Evolutionary conservation across 2,113 vertebrate species (phyloP), one percentile per base, ranked within the genome.

Genomic region (Pyrgilauda ruficollis): DNA sequence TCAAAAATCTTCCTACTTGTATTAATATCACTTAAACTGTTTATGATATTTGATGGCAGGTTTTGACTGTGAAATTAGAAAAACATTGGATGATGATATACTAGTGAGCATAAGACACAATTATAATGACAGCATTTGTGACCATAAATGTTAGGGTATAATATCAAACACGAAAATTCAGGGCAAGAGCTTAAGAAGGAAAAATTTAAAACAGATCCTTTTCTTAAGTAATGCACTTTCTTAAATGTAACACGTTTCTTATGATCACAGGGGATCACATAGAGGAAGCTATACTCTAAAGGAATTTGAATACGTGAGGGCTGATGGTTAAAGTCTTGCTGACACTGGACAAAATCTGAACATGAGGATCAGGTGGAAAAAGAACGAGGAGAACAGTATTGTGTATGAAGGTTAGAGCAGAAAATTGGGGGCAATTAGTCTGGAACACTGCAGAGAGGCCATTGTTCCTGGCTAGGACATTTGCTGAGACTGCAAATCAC

Each of bases 401-500:
- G 31, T 7, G 2, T 81, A 63, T 95, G 85, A 96, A 96, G 93
- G 81, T 96, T 95, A 96, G 79, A 90, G 44, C 16, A 94, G 79
- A 94, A 94, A 92, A 93, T 46, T 92, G 68, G 83, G 94, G 90
- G 90, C 66, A 90, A 96, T 96, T 96, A 96, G 90, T 92, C 92
- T 96, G 94, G 92, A 95, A 94, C 68, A 89, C 81, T 83, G 91
- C 74, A 79, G 89, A 95, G 78, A 96, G 74, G 70, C 95, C 87
- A 89, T 89, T 97, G 95, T 96, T 96, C 84, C 93, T 95, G 93
- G 94, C 91, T 87, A 81, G 73, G 67, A 94, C 4, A 4, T 90
- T 95, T 95, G 96, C 95, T 97, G 95, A 97, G 68, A 66, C 64
- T 94, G 94, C 96, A 92, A 93, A 95, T 93, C 84, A 88, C 80